Conservation (phyloP, 2,888 invertebrate genomes). For the Eupithecia abbreviata region DNA sequence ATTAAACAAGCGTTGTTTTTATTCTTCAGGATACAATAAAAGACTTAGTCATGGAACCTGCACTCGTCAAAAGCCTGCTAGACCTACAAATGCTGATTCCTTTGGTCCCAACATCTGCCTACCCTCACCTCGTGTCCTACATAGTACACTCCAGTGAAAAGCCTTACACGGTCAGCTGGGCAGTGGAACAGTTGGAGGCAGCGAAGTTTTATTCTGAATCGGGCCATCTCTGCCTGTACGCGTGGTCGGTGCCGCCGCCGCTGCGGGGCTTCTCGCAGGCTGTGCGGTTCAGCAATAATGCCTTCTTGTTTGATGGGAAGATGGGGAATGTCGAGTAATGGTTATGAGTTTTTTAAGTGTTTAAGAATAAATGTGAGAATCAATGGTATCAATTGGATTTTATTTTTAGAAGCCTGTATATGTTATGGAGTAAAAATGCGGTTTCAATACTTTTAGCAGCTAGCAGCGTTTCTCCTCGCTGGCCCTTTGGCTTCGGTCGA, state of each 20-base stretch:
- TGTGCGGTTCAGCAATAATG: conserved; percentile 62
- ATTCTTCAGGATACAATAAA: conserved; percentile 61
- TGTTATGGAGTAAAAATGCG: too few species aligned
- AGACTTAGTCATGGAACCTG: conserved; percentile 63
- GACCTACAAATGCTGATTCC: conserved; percentile 68
- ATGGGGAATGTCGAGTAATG: conserved; percentile 7
- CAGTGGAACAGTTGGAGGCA: conserved; percentile 58
- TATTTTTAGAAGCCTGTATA: neutral
- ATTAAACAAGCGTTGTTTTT: neutral
- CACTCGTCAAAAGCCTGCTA: conserved; percentile 68
- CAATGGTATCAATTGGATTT: neutral
- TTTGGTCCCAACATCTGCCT: conserved; percentile 68
- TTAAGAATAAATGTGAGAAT: conserved; percentile 4
- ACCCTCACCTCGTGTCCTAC: conserved; percentile 61
- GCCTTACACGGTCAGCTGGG: conserved; percentile 65
- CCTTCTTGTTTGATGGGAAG: conserved; percentile 37
- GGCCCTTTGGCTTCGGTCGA: too few species aligned
- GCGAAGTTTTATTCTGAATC: conserved; percentile 70
- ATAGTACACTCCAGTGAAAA: conserved; percentile 55
- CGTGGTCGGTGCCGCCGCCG: conserved; percentile 62
- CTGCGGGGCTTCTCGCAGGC: conserved; percentile 71
- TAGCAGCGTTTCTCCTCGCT: too few species aligned
- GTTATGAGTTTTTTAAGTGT: neutral
- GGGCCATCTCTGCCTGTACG: conserved; percentile 66
- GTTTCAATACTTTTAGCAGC: too few species aligned